Evolutionary conservation across 2,888 invertebrate species (phyloP), one percentile per base, ranked within the genome.

Genomic region (Dryococelus australis): DNA sequence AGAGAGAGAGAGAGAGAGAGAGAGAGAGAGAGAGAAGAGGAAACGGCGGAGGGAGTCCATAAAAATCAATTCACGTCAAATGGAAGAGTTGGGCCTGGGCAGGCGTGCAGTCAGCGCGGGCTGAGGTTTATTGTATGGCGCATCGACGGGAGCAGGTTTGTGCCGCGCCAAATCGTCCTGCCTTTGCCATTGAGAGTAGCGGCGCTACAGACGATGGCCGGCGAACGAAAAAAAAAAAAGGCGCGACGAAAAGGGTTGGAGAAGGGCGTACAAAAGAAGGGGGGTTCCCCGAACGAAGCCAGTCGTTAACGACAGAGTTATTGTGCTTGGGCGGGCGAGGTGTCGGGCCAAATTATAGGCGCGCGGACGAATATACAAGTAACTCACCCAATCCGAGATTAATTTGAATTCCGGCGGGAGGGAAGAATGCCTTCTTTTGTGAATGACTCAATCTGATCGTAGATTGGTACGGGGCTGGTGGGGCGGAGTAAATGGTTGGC

Each of bases 1-100:
- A 24, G 24, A 43, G 20, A 9, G n/a, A n/a, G n/a, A n/a, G n/a
- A n/a, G n/a, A n/a, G n/a, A n/a, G n/a, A n/a, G 27, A 24, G 5
- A 24, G 24, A 80, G 28, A 80, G 26, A 80, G 80, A 24, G 26
- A n/a, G 80, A 80, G 28, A 24, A n/a, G 24, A 5, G 47, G 13
- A 2, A 80, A n/a, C n/a, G 24, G 8, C 16, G 10, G 24, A 28
- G 43, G 20, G 28, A 28, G 83, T 83, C 83, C 83, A 83, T 83
- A 83, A 83, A 83, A 83, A 83, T 83, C 83, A 83, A 80, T 83
- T 83, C 28, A 83, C 28, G 83, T 83, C 28, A 27, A 83, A 83
- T 35, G 43, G 28, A 35, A 28, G 83, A 80, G 80, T 80, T 16
- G 26, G 26, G 12, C 26, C 26, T 9, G 26, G 4, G 80, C 80